These are phyloP conservation scores for Laterallus jamaicensis DNA, from an alignment of 2,113 vertebrate genomes.

Conservation along the genomic window DNA sequence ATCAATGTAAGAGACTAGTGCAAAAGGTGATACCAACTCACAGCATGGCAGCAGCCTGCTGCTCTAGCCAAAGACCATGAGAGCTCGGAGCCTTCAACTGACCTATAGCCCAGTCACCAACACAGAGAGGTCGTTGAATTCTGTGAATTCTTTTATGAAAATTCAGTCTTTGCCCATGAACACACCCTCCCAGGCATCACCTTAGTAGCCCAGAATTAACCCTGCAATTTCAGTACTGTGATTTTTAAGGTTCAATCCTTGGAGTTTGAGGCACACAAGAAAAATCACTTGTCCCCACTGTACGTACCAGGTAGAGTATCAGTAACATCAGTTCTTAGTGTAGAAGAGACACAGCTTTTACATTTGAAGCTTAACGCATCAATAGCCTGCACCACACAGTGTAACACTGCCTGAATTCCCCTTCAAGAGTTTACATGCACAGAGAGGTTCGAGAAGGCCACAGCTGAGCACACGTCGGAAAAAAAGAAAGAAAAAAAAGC, in stretches of 20 bases:
- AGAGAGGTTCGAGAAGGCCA: not conserved
- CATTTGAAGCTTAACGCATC: not conserved
- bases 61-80: not conserved
- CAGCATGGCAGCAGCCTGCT: not conserved
- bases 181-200: not conserved
- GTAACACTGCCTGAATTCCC: not conserved
- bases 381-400: not conserved
- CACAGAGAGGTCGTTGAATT: no score
- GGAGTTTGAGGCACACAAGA: not conserved
- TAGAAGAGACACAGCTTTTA: not conserved
- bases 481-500: no score
- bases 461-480: not conserved
- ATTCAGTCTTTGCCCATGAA: not conserved
- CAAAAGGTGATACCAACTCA: not conserved
- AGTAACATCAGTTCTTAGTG: not conserved
- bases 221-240: not conserved
- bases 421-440: not conserved
- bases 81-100: not conserved
- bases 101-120: not conserved
- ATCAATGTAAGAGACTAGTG: rapidly evolving
- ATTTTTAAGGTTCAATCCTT: not conserved
- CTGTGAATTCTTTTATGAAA: not conserved
- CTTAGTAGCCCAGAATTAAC: not conserved
- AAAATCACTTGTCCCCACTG: not conserved
- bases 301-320: not conserved